These are phyloP conservation scores for Nothobranchius kuhntae DNA, from an alignment of 2,113 vertebrate species.

Conservation along the genomic window DNA sequence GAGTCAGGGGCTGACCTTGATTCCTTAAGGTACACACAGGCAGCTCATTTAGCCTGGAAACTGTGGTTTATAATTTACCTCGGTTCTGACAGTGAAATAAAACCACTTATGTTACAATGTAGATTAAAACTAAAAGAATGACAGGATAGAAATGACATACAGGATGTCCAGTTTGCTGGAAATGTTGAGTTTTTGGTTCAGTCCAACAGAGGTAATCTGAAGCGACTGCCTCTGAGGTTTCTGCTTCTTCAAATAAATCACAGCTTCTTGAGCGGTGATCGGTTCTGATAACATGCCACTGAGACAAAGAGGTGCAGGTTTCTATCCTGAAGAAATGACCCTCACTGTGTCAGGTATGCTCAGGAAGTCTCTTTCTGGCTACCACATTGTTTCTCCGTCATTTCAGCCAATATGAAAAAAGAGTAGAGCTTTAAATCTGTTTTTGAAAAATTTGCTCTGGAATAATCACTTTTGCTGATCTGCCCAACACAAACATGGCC, in stretches of 20 bases:
- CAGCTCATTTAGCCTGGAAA: conserved; percentile 30
- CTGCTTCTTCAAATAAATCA: conserved; percentile 14
- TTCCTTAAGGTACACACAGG: conserved; percentile 14
- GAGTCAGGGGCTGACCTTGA: conserved; percentile 23
- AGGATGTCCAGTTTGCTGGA: background rate
- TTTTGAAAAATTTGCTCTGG: background rate
- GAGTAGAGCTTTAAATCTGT: background rate
- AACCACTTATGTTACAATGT: no score
- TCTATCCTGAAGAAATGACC: background rate
- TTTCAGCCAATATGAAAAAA: background rate
- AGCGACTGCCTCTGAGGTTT: conserved; percentile 12
- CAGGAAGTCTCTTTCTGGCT: background rate
- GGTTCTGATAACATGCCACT: conserved; percentile 1
- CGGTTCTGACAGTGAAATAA: background rate
- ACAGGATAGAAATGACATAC: conserved; percentile 11
- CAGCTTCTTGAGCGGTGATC: background rate
- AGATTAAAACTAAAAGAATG: background rate
- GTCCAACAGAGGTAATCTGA: conserved; percentile 4
- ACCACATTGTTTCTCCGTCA: background rate
- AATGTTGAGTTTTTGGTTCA: conserved; percentile 2
- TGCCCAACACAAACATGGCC: background rate
- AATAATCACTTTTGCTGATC: background rate
- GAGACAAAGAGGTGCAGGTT: conserved; percentile 3
- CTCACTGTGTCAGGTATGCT: background rate
- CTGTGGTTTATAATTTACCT: conserved; percentile 21